These are phyloP conservation scores for Bhutanitis thaidina DNA, from an alignment of 2,888 invertebrate species.

Conservation along the genomic window DNA sequence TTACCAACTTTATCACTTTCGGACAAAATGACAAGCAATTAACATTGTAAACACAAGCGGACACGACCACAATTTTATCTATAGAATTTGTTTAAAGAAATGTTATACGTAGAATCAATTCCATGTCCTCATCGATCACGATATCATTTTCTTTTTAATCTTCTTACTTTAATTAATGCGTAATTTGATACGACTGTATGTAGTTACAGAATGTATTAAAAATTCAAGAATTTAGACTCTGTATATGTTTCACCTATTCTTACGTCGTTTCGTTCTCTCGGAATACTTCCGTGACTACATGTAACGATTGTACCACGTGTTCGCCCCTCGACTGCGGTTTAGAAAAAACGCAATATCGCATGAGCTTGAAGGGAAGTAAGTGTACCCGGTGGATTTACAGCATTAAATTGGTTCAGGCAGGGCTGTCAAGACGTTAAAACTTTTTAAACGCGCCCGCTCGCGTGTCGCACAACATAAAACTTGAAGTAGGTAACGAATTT, in stretches of 20 bases:
- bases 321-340: conserved; percentile 55
- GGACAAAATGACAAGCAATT: conserved; percentile 18
- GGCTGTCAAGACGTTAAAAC: conserved; percentile 55
- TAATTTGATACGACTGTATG: conserved; percentile 2
- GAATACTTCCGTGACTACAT: conserved; percentile 48
- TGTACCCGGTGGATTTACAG: conserved; percentile 75
- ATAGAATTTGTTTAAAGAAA: conserved; percentile 17
- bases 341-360: conserved; percentile 73
- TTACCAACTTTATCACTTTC: conserved; percentile 18
- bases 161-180: conserved; percentile 9
- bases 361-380: conserved; percentile 71
- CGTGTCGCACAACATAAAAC: conserved; percentile 43
- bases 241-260: neutral
- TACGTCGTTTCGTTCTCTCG: conserved; percentile 3
- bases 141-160: conserved; percentile 13
- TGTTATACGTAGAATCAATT: conserved; percentile 18
- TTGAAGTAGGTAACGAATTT: conserved; percentile 36
- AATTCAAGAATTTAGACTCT: neutral
- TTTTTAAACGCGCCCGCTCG: conserved; percentile 42
- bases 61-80: conserved; percentile 12
- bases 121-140: conserved; percentile 19
- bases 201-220: neutral
- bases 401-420: conserved; percentile 70
- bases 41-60: conserved; percentile 18
- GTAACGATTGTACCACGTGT: conserved; percentile 40